Conservation (phyloP, 2,113 vertebrate species). For the Alexandromys fortis region DNA sequence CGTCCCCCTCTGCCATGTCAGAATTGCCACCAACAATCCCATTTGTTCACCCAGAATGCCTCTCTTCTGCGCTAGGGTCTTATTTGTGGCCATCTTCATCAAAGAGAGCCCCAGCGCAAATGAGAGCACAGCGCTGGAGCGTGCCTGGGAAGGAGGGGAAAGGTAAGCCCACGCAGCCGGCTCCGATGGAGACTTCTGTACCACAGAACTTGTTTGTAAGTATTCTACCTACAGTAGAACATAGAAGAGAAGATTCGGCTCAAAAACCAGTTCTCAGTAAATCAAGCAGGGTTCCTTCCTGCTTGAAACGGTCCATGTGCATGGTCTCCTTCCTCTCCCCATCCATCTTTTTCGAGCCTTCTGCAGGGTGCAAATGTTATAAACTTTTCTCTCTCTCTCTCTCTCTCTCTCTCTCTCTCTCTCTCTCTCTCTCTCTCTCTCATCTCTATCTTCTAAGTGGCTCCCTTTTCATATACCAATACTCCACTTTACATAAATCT, state of each 20-base stretch:
- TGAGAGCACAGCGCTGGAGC: neutral
- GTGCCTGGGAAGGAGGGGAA: neutral
- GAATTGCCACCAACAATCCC: neutral
- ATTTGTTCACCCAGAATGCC: neutral
- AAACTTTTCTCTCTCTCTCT: too few relatives aligned
- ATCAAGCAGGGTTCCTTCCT: neutral
- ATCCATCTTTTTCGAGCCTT: neutral
- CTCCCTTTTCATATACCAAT: slow-evolving; percentile 45
- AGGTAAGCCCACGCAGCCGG: neutral
- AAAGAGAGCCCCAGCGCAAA: slow-evolving; percentile 8
- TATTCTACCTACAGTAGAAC: neutral
- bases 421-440: too few relatives aligned
- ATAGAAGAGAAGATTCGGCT: neutral
- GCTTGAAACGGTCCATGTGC: neutral
- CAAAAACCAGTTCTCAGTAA: neutral
- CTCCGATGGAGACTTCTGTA: neutral
- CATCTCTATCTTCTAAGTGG: neutral
- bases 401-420: too few relatives aligned
- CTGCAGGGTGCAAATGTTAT: neutral
- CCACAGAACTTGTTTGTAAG: neutral
- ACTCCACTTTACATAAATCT: slow-evolving; percentile 20
- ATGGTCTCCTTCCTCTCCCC: neutral
- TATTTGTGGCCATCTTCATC: slow-evolving; percentile 24
- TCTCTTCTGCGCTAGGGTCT: neutral
- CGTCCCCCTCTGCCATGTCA: neutral